Conservation (phyloP, 2,113 vertebrate genomes). For the Lanius ludovicianus region DNA sequence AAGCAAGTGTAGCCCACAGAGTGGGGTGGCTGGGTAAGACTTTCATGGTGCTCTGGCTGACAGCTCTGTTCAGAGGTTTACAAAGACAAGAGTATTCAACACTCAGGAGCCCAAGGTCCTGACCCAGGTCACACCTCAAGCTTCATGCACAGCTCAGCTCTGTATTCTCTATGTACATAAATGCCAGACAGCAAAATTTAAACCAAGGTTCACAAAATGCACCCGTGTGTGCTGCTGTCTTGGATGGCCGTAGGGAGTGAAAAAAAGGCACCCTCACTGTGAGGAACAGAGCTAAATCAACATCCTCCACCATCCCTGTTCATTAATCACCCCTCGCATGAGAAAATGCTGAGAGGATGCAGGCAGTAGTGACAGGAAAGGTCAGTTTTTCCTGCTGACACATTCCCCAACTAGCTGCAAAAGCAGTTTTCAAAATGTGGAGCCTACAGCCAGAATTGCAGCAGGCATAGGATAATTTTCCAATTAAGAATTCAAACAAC, state of each 20-base stretch:
- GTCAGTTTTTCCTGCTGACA: slow-evolving; percentile 52
- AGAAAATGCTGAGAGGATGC: slow-evolving; percentile 25
- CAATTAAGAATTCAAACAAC: slow-evolving; percentile 55
- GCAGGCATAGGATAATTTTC: not conserved
- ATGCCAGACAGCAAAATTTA: not conserved
- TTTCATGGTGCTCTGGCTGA: not conserved
- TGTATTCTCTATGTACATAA: not conserved
- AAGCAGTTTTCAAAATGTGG: slow-evolving; percentile 18
- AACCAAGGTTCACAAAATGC: not conserved
- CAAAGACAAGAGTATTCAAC: not conserved
- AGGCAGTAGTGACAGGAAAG: slow-evolving; percentile 50
- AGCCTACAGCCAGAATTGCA: slow-evolving; percentile 47
- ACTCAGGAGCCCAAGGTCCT: not conserved
- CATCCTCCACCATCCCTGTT: not conserved
- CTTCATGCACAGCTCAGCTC: not conserved
- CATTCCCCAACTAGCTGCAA: not conserved
- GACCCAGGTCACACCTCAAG: not conserved
- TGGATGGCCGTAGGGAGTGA: not conserved
- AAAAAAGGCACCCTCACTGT: not conserved
- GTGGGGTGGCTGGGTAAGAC: not conserved
- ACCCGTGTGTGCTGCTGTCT: not conserved
- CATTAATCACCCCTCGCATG: not conserved
- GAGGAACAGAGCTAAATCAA: not conserved
- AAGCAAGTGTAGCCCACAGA: not conserved
- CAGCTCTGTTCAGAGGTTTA: not conserved